Evolutionary conservation across 2,888 invertebrate species (phyloP).

Genomic region (Drosophila anceps): DNA sequence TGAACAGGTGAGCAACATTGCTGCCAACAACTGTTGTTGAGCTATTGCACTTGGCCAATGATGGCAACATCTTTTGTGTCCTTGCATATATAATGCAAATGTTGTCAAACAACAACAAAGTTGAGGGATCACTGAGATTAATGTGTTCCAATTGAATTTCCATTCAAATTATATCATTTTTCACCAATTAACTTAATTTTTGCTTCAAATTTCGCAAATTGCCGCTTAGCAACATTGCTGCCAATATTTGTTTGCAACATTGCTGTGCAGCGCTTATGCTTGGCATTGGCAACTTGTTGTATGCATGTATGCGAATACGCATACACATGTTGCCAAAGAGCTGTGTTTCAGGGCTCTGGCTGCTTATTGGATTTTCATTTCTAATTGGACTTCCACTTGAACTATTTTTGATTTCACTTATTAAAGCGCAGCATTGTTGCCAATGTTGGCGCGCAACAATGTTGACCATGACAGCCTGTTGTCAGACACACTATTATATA

Average conservation of each 20-base stretch:
- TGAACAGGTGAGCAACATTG: slow-evolving; percentile 14
- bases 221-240: slow-evolving; percentile 2
- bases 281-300: background rate
- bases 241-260: background rate
- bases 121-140: too few relatives aligned
- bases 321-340: slow-evolving; percentile 1
- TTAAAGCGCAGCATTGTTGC: slow-evolving; percentile 46
- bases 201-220: background rate
- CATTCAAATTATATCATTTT: background rate
- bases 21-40: background rate
- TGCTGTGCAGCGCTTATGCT: background rate
- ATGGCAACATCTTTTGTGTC: slow-evolving; percentile 44
- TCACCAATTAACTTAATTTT: too few relatives aligned
- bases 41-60: slow-evolving; percentile 57
- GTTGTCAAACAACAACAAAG: too few relatives aligned
- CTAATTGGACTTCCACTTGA: slow-evolving; percentile 74
- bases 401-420: slow-evolving; percentile 71
- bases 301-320: background rate
- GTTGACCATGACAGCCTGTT: slow-evolving; percentile 1
- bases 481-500: background rate
- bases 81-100: slow-evolving; percentile 5
- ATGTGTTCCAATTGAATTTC: too few relatives aligned
- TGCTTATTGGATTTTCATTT: background rate
- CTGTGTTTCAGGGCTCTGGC: background rate
- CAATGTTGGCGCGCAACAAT: background rate